phyloP scores from a whole-genome alignment of 2,888 invertebrate species.

The Ctenicera cuprea region DNA sequence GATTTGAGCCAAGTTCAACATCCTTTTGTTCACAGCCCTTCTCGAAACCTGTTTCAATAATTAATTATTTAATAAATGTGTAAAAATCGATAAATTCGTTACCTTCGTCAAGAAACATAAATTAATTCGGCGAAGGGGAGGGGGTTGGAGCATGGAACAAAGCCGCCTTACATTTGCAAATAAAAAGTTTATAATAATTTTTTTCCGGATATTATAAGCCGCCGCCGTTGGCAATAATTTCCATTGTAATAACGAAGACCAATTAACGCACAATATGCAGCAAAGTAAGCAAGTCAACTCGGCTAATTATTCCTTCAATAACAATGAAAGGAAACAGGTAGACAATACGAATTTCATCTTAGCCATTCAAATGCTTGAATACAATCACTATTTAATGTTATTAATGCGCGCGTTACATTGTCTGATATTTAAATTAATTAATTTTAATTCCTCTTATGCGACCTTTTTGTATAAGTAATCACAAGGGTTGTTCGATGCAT shows the following conservation, averaged over 20 bases:
- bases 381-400: constrained; percentile 12
- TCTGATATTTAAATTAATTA: constrained; percentile 3
- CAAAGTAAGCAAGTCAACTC: constrained; percentile 19
- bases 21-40: too few species aligned
- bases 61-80: too few species aligned
- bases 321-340: constrained; percentile 24
- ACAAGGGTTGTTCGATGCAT: too few species aligned
- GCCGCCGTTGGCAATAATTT: neutral
- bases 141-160: neutral
- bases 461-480: too few species aligned
- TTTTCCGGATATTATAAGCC: neutral
- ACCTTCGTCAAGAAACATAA: too few species aligned
- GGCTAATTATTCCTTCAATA: constrained; percentile 2
- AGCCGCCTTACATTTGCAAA: neutral
- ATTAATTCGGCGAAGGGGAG: too few species aligned
- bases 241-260: neutral
- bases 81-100: too few species aligned
- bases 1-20: too few species aligned
- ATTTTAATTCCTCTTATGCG: too few species aligned
- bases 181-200: neutral
- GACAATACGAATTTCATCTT: constrained; percentile 12
- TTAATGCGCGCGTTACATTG: constrained; percentile 22
- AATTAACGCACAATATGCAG: constrained; percentile 21
- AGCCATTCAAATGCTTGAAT: constrained; percentile 17
- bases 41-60: too few species aligned